Evolutionary conservation across 2,113 vertebrate genomes (phyloP), one percentile per base, ranked within the genome.

Genomic region (Antennarius striatus): DNA sequence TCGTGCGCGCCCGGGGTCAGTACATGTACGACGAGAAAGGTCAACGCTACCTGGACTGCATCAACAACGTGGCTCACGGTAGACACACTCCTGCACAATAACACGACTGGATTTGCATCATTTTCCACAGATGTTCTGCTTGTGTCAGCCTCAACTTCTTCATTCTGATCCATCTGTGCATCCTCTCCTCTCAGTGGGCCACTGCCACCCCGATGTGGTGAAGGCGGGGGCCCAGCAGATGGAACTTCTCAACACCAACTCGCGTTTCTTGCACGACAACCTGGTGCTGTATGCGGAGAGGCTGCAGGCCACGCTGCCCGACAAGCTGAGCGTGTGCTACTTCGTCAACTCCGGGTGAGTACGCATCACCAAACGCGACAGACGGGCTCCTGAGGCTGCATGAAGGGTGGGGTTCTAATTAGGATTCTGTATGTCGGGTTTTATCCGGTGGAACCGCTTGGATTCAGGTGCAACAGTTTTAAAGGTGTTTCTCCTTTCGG

Each of bases 41-140:
- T 3, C 88, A 92, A 29, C 91, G 82, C 66, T 98, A 97, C 84
- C 73, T 99, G 71, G 98, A 99, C 61, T 98, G 98, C 84, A 96
- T 99, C 88, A 99, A 98, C 91, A 99, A 99, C 0, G 98, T 99
- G 14, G 95, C 98, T 28, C 98, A 99, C 3, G 98, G 98, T 98
- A 91, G 92, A 13, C 9, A 1, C 30, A 48, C 59, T 29, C 43
- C 32, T 22, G 32, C 43, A 54, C 13, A 60, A 14, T 45, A 15
- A 30, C 60, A 67, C 15, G 10, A 16, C 8, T 17, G 22, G 22
- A 22, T 22, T 22, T 22, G 22, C 22, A 22, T 22, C 22, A 22
- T 1, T 22, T 22, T 22, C 22, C 22, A 22, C 22, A 22, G 22
- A 22, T 22, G 4, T 36, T 36, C 32, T 36, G 4, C 32, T 7